Evolutionary conservation across 1,140 invertebrate species (phyloP), one percentile per base, ranked within the genome.

Genomic region (Anoplophora glabripennis): DNA sequence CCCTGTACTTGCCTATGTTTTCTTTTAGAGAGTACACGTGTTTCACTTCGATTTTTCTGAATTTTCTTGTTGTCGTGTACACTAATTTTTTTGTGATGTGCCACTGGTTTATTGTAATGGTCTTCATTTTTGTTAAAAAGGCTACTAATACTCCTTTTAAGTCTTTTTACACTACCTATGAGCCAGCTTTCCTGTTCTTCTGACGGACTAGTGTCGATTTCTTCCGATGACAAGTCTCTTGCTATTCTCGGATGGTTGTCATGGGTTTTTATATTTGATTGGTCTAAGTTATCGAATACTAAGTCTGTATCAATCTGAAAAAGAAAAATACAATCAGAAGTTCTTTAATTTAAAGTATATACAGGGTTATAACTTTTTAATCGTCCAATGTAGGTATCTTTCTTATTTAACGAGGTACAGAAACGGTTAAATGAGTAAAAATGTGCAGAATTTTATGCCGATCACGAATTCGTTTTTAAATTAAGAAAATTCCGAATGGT

Each of bases 251-350:
- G 60, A 53, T 63, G 60, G 45, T 64, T 58, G 37, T 64, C 55
- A 35, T 59, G 35, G 45, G 33, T 51, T 63, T 47, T 45, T 59
- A 59, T 46, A 61, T 69, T 66, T 53, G 61, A 60, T 63, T 57
- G 36, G 44, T 71, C 70, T 65, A 72, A 65, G 55, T 59, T 70
- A 49, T 75, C 74, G 52, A 75, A 74, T 47, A 73, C 65, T 65
- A 75, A 56, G 58, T 75, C 74, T 41, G 68, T 57, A 42, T 74
- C 71, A 38, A 63, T 62, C 74, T 74, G 65, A 33, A 73, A 71
- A 35, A 53, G 64, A 65, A 67, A 59, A 61, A 8, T 28, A 28
- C 58, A 53, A 51, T 34, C 28, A 21, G 12, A 52, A 44, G 11
- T 28, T 28, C 21, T 3, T 5, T 3, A 28, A 28, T 28, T 28